Percentiles rank a stretch among this genome's conserved stretches.
phyloP scores from a whole-genome alignment of 2,797 vertebrate species.

The Myiothlypis chrysogaster region DNA sequence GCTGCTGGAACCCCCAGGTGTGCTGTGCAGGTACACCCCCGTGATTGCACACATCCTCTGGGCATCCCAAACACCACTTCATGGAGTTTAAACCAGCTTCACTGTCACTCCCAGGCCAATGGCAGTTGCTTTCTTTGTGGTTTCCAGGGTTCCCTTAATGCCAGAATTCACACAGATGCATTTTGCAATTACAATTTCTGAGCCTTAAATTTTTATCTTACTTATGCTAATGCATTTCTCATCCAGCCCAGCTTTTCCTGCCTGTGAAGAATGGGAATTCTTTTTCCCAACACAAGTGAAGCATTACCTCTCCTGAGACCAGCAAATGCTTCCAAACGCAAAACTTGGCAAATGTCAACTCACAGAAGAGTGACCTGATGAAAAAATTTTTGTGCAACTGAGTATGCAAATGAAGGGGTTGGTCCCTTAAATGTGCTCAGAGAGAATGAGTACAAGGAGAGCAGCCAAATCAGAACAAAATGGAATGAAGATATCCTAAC shows the following conservation, averaged over 20 bases:
- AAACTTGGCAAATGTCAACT: neutral
- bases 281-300: neutral
- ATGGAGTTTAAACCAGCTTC: neutral
- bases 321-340: neutral
- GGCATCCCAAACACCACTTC: neutral
- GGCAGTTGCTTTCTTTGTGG: neutral
- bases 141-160: neutral
- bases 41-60: accelerated
- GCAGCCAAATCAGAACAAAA: neutral
- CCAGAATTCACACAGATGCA: neutral
- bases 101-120: neutral
- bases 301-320: neutral
- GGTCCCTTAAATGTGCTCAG: neutral
- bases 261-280: too few species aligned
- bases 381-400: conserved; percentile 9
- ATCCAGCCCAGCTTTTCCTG: neutral
- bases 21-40: neutral
- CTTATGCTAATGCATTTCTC: neutral
- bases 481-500: neutral
- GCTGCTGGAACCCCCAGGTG: neutral
- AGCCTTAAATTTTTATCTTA: neutral
- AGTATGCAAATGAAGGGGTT: neutral
- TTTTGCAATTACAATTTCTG: neutral
- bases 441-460: neutral
- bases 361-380: neutral